phyloP scores from a whole-genome alignment of 2,797 vertebrate species.

The Dipus sagitta region DNA sequence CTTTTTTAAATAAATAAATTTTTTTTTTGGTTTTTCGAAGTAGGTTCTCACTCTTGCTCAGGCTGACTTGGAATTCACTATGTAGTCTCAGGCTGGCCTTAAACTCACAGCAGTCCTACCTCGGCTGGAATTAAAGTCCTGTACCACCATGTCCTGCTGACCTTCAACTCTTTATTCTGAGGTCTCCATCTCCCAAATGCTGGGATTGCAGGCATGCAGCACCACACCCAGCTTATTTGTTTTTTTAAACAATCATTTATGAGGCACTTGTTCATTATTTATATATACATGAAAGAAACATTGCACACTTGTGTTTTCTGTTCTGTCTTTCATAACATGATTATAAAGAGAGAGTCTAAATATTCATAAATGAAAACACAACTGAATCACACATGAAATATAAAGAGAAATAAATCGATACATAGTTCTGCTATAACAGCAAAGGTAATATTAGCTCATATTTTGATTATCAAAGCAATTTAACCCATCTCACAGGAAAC shows the following conservation, averaged over 20 bases:
- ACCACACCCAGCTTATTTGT: neutral
- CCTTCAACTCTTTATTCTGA: neutral
- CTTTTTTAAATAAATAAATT: too few relatives aligned
- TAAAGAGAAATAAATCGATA: slow-evolving; percentile 52
- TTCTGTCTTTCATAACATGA: slow-evolving; percentile 58
- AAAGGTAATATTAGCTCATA: slow-evolving; percentile 47
- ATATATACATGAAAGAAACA: slow-evolving; percentile 65
- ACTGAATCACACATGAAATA: neutral
- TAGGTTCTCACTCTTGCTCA: neutral
- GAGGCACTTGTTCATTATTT: slow-evolving; percentile 66
- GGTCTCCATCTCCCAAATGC: neutral
- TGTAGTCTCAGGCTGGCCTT: neutral
- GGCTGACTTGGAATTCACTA: neutral
- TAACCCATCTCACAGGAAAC: slow-evolving; percentile 59
- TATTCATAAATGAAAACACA: slow-evolving; percentile 57
- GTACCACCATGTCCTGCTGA: neutral
- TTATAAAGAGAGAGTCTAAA: slow-evolving; percentile 51
- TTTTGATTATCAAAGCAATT: slow-evolving; percentile 67
- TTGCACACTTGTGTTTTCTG: slow-evolving; percentile 70
- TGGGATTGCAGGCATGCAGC: neutral
- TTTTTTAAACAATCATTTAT: slow-evolving; percentile 60
- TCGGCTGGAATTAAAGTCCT: neutral
- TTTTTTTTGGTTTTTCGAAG: neutral
- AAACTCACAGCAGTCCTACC: neutral
- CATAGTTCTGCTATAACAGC: slow-evolving; percentile 28